Evolutionary conservation across 1,140 invertebrate genomes (phyloP).

Genomic region (Eumeta japonica): DNA sequence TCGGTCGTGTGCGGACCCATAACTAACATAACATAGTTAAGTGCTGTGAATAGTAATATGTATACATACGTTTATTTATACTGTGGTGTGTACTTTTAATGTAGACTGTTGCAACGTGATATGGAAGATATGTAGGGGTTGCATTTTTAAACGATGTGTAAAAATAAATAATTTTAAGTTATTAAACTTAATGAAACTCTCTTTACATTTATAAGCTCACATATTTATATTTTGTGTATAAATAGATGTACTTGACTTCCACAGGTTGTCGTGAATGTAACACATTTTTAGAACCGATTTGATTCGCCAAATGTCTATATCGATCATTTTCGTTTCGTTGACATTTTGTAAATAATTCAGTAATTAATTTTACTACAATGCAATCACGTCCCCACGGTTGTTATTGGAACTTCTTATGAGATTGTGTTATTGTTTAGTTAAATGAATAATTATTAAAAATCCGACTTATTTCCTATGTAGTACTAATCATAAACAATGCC

Average conservation of each 20-base stretch:
- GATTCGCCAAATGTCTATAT: no score
- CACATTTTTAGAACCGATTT: no score
- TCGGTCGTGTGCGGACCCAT: conserved; percentile 6
- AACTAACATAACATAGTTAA: conserved; percentile 54
- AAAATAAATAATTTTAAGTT: conserved; percentile 51
- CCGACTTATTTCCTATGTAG: no score
- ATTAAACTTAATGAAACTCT: conserved; percentile 45
- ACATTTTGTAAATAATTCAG: no score
- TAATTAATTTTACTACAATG: no score
- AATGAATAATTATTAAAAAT: no score
- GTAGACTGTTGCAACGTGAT: conserved; percentile 37
- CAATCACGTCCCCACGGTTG: no score
- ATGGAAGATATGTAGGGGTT: conserved; percentile 36
- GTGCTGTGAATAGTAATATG: conserved; percentile 52
- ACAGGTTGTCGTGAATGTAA: no score
- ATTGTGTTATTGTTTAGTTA: no score
- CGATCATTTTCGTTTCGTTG: no score
- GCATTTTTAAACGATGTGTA: conserved; percentile 51
- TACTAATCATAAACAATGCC: no score
- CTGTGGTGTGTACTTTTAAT: conserved; percentile 52
- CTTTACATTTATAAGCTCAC: conserved; percentile 54
- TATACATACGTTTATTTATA: conserved; percentile 47
- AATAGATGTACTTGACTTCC: background rate
- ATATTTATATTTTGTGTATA: conserved; percentile 44
- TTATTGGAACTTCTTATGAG: no score